Conservation (phyloP, 2,113 vertebrate genomes). For the Nesogale talazaci region DNA sequence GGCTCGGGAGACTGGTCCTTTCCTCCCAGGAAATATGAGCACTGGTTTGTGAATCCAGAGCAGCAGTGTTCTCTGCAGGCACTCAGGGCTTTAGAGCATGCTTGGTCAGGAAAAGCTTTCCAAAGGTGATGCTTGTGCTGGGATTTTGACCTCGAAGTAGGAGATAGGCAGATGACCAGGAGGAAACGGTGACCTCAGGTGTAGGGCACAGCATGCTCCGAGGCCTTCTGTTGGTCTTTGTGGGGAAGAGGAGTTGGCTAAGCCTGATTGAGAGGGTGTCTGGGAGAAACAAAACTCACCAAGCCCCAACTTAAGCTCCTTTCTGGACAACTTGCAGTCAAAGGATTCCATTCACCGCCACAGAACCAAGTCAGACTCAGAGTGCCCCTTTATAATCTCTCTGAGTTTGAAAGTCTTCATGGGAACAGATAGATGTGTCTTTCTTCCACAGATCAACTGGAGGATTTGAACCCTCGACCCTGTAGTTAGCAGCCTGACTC, state of each 20-base stretch:
- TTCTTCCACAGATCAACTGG: not conserved
- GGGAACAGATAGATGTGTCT: not conserved
- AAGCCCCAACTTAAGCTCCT: not conserved
- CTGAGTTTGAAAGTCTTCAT: not conserved
- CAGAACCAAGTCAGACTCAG: too few species aligned
- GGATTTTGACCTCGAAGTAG: not conserved
- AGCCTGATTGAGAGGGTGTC: not conserved
- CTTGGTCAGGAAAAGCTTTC: not conserved
- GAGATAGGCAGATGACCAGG: not conserved
- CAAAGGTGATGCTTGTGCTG: not conserved
- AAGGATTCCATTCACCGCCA: not conserved
- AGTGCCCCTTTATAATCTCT: too few species aligned
- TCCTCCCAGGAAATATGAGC: not conserved
- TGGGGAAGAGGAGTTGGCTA: not conserved
- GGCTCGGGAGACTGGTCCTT: not conserved
- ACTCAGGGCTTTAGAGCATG: not conserved
- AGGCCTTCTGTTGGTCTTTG: not conserved
- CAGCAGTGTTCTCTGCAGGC: not conserved
- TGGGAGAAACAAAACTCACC: not conserved
- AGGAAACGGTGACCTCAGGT: not conserved
- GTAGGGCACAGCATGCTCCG: not conserved
- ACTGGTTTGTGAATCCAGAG: not conserved
- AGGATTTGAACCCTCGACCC: not conserved
- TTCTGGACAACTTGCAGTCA: not conserved
- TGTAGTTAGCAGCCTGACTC: not conserved